Percentiles rank a stretch among this genome's conserved stretches.
Conservation (phyloP, 1,140 invertebrate genomes). For the Carposina sasakii region DNA sequence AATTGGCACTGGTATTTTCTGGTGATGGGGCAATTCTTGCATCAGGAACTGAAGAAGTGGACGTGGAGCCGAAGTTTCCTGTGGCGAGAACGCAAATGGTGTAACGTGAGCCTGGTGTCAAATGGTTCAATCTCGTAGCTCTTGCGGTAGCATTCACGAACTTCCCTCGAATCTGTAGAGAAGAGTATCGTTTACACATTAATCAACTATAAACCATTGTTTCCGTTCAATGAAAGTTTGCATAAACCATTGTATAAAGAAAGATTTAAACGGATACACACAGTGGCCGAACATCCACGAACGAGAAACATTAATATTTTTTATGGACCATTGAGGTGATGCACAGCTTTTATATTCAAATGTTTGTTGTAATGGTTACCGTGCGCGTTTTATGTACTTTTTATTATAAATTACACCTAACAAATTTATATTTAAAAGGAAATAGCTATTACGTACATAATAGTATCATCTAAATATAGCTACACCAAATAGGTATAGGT, state of each 20-base stretch:
- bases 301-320: slow-evolving; percentile 66
- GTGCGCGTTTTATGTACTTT: slow-evolving; percentile 38
- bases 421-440: too few species aligned
- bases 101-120: slow-evolving; percentile 85
- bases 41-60: slow-evolving; percentile 55
- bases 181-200: slow-evolving; percentile 1
- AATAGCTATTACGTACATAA: too few species aligned
- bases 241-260: slow-evolving; percentile 47
- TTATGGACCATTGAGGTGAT: slow-evolving; percentile 68
- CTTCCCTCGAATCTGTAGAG: slow-evolving; percentile 79
- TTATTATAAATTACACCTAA: too few species aligned
- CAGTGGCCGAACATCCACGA: slow-evolving; percentile 50
- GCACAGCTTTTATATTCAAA: slow-evolving; percentile 66
- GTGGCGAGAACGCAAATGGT: slow-evolving; percentile 88
- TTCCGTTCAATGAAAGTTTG: slow-evolving; percentile 11
- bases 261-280: slow-evolving; percentile 58
- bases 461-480: too few species aligned
- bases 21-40: slow-evolving; percentile 69
- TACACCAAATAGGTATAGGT: too few species aligned
- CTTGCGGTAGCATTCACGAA: slow-evolving; percentile 79
- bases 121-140: slow-evolving; percentile 80
- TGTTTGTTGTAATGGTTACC: slow-evolving; percentile 57
- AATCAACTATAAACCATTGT: not conserved
- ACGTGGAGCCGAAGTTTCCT: slow-evolving; percentile 76
- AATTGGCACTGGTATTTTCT: slow-evolving; percentile 60